Evolutionary conservation across 2,113 vertebrate species (phyloP).

Genomic region (Diglossa brunneiventris): DNA sequence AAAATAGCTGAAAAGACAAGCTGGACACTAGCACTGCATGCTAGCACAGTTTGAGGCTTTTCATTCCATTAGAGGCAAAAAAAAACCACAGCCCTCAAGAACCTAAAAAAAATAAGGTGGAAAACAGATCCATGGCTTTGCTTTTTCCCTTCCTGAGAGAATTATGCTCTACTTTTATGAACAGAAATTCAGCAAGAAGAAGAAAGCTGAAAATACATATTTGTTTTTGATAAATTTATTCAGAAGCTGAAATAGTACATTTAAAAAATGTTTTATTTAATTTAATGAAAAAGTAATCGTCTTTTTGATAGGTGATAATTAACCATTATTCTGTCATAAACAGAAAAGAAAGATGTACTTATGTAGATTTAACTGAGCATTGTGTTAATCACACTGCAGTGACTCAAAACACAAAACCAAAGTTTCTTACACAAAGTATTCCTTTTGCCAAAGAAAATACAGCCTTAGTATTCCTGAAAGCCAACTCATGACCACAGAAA

Average conservation of each 20-base stretch:
- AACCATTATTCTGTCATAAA: constrained; percentile 74
- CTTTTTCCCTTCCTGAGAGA: not conserved
- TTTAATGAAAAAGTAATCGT: constrained; percentile 68
- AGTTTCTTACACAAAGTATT: constrained; percentile 58
- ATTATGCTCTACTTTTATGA: not conserved
- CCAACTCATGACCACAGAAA: constrained; percentile 21
- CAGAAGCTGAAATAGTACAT: constrained; percentile 43
- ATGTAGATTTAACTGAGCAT: constrained; percentile 55
- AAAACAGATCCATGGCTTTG: not conserved
- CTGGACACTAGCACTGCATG: not conserved
- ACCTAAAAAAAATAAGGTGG: not conserved
- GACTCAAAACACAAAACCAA: constrained; percentile 66
- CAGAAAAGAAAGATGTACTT: constrained; percentile 69
- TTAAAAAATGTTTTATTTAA: constrained; percentile 64
- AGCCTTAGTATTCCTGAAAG: constrained; percentile 12
- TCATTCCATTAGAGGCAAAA: constrained; percentile 16
- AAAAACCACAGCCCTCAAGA: not conserved
- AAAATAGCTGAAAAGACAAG: constrained; percentile 12
- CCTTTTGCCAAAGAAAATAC: constrained; percentile 35
- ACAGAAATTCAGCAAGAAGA: not conserved
- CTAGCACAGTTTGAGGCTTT: constrained; percentile 18
- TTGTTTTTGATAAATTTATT: constrained; percentile 67
- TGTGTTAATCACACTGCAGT: constrained; percentile 72
- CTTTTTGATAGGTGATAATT: constrained; percentile 75
- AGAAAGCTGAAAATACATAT: constrained; percentile 22